phyloP scores from a whole-genome alignment of 2,797 vertebrate genomes.

The Aplochiton taeniatus region DNA sequence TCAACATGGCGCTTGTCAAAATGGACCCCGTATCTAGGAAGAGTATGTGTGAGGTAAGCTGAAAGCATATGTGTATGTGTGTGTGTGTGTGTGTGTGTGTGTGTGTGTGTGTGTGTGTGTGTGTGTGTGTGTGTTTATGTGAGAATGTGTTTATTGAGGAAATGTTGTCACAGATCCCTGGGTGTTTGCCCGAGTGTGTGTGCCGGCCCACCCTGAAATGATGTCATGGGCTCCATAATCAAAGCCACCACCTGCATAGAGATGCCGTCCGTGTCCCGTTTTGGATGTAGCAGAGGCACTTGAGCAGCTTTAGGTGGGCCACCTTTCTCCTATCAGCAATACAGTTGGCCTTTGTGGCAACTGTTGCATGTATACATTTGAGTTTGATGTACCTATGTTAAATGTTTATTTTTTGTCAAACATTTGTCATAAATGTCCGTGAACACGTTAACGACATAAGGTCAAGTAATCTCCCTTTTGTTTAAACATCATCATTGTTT shows the following conservation, averaged over 20 bases:
- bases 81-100: conserved; percentile 55
- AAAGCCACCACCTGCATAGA: conserved; percentile 82
- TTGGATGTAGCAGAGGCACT: neutral
- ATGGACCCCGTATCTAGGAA: conserved; percentile 87
- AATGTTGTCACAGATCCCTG: conserved; percentile 37
- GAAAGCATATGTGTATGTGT: conserved; percentile 80
- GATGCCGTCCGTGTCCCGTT: conserved; percentile 54
- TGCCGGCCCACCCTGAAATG: conserved; percentile 72
- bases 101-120: conserved; percentile 20
- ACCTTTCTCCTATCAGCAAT: conserved; percentile 9
- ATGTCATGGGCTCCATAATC: conserved; percentile 83
- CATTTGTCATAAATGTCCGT: conserved; percentile 16
- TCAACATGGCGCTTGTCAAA: conserved; percentile 93
- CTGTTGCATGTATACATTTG: conserved; percentile 7
- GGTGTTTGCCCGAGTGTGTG: conserved; percentile 60
- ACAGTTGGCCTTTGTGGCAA: conserved; percentile 5
- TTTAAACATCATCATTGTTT: no score
- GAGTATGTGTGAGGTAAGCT: conserved; percentile 44
- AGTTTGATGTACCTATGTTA: neutral
- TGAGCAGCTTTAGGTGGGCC: neutral
- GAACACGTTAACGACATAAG: no score
- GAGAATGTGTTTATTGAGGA: conserved; percentile 63
- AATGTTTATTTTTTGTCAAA: conserved; percentile 1
- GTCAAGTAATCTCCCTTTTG: no score
- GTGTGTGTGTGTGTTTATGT: conserved; percentile 33